phyloP scores from a whole-genome alignment of 2,797 vertebrate genomes.

The Neopelma chrysocephalum region DNA sequence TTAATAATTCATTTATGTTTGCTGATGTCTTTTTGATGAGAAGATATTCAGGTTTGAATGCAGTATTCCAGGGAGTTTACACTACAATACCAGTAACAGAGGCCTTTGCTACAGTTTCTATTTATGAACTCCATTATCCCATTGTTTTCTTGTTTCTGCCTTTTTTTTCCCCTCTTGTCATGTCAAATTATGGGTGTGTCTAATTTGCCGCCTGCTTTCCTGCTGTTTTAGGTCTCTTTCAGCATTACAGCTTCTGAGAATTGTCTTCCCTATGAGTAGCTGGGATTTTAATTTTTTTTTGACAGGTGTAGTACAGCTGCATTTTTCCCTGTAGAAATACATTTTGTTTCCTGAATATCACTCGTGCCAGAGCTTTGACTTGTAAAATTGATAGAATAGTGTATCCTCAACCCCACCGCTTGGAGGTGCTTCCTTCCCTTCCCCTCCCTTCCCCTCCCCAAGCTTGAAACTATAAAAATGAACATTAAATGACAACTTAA shows the following conservation, averaged over 20 bases:
- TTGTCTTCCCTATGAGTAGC: background rate
- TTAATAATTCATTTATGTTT: background rate
- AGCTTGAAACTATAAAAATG: background rate
- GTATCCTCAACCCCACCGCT: background rate
- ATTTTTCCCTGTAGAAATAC: background rate
- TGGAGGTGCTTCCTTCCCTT: background rate
- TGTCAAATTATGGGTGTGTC: background rate
- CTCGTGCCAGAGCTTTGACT: background rate
- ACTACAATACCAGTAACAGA: background rate
- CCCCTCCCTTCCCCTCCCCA: background rate
- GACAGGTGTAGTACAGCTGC: background rate
- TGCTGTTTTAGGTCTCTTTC: slow-evolving; percentile 3
- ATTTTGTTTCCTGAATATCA: background rate
- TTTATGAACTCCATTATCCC: background rate
- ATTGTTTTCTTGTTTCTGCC: background rate
- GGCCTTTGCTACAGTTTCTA: slow-evolving; percentile 8
- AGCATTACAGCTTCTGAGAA: background rate
- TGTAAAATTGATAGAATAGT: background rate
- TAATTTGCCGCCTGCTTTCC: background rate
- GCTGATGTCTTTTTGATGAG: background rate
- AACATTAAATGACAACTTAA: background rate
- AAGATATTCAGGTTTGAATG: background rate
- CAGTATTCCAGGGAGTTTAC: background rate
- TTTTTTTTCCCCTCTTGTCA: background rate
- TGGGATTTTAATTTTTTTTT: background rate